Percentiles rank a stretch among this genome's conserved stretches.
These are phyloP conservation scores for Thymelicus acteon DNA, from an alignment of 2,888 invertebrate species.

Conservation along the genomic window DNA sequence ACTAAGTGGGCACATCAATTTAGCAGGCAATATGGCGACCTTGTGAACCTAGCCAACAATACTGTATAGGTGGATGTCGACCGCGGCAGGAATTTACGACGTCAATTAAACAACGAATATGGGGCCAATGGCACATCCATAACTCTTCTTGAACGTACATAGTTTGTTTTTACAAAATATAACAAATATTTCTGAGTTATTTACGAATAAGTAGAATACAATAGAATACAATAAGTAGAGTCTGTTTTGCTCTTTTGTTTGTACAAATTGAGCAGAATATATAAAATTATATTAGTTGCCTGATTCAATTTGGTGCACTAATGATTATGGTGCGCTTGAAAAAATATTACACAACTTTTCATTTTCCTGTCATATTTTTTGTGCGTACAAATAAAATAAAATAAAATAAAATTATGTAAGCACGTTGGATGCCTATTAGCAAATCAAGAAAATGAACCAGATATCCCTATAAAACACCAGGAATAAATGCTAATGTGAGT, in stretches of 20 bases:
- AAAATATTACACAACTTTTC: too few species aligned
- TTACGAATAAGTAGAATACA: neutral
- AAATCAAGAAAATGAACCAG: neutral
- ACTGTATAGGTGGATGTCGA: constrained; percentile 16
- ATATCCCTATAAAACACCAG: neutral
- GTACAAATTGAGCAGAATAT: too few species aligned
- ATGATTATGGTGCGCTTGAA: too few species aligned
- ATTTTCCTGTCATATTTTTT: too few species aligned
- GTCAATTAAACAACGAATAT: constrained; percentile 49
- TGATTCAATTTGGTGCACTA: too few species aligned
- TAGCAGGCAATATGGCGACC: constrained; percentile 24
- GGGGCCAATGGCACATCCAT: constrained; percentile 69
- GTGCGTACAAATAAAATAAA: too few species aligned
- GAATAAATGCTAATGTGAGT: constrained; percentile 48
- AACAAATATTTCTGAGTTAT: constrained; percentile 48
- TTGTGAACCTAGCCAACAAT: constrained; percentile 32
- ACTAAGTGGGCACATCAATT: constrained; percentile 17
- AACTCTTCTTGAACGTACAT: constrained; percentile 57
- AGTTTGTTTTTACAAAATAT: constrained; percentile 54
- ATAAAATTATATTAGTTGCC: too few species aligned
- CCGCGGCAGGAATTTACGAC: constrained; percentile 25
- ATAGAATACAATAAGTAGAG: too few species aligned
- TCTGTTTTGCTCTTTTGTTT: too few species aligned
- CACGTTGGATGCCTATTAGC: too few species aligned
- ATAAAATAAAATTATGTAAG: too few species aligned